Base-by-base conservation (phyloP, 1,140 invertebrate species). In the Drosophila subobscura region DNA sequence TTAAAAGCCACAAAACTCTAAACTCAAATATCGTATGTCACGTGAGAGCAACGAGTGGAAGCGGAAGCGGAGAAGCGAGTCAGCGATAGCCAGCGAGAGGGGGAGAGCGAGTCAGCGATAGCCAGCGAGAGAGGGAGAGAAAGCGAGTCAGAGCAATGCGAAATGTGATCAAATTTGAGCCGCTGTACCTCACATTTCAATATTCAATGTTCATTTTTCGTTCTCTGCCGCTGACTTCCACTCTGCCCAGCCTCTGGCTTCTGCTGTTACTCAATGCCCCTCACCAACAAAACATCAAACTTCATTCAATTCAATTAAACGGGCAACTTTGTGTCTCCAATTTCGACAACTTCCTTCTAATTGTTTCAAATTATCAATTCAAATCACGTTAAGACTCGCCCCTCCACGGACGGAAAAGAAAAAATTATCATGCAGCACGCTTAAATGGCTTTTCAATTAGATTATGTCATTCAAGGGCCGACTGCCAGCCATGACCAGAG, bases 401-500 rank as follows among this genome's bases (percentile, higher is more conserved):
- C 10, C 3, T 4, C 7, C 40, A 27, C 25, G 4, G 33, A 45
- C 2, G 25, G 14, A 5, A 50, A 49, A 44, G 54, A 72, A 80
- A 79, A 88, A 86, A 86, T 86, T 86, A 86, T 88, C 81, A 88
- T 88, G 78, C 81, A 88, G 83, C 74, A 81, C 83, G 81, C 81
- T 76, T 86, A 86, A 86, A 86, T 86, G 78, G 81, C 83, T 86
- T 86, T 86, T 86, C 81, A 86, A 86, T 86, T 86, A 88, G 83
- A 86, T 86, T 86, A 86, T 86, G 81, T 88, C 81, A 86, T 86
- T 86, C 59, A 68, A 78, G 68, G 67, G 83, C 5, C 12, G 33
- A 12, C 33, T 37, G 29, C 29, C 33, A 37, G 33, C 33, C 33
- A 12, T 37, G 33, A 37, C 71, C 72, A 67, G 57, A 40, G 51